Conservation (phyloP, 1,140 invertebrate genomes). For the Polyergus mexicanus region DNA sequence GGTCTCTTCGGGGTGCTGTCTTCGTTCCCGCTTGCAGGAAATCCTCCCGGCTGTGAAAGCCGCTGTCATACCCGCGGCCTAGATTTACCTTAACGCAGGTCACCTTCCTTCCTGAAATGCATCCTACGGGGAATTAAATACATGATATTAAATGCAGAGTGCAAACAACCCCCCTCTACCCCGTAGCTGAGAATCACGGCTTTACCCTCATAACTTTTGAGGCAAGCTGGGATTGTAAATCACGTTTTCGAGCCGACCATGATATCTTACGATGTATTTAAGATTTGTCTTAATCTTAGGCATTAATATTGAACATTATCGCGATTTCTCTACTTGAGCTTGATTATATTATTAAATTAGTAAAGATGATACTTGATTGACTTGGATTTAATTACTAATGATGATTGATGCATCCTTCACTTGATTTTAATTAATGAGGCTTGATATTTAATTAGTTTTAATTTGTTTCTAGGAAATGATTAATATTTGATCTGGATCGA, state of each 20-base stretch:
- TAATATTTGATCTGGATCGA: not conserved
- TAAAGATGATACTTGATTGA: not conserved
- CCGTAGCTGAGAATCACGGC: slow-evolving; percentile 12
- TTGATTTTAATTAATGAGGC: not conserved
- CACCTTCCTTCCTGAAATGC: slow-evolving; percentile 53
- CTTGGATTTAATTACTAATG: not conserved
- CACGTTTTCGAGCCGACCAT: not conserved
- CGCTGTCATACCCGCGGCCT: slow-evolving; percentile 37
- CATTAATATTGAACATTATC: not conserved
- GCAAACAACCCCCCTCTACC: slow-evolving; percentile 8
- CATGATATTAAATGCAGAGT: slow-evolving; percentile 74
- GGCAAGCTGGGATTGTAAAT: slow-evolving; percentile 52
- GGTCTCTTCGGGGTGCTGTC: slow-evolving; percentile 45
- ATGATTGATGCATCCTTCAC: not conserved
- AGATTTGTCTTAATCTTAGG: not conserved
- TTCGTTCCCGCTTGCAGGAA: slow-evolving; percentile 45
- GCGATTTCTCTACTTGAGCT: not conserved
- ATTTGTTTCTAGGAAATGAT: not conserved
- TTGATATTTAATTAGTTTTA: not conserved
- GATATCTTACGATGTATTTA: slow-evolving; percentile 9
- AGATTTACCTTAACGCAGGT: slow-evolving; percentile 48
- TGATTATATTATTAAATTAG: not conserved
- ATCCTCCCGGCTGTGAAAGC: slow-evolving; percentile 51
- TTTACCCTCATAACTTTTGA: slow-evolving; percentile 38
- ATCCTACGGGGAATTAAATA: slow-evolving; percentile 74